Percentiles rank a stretch among this genome's conserved stretches.
Evolutionary conservation across 2,797 vertebrate species (phyloP).

Genomic region (Adrianichthys oophorus): DNA sequence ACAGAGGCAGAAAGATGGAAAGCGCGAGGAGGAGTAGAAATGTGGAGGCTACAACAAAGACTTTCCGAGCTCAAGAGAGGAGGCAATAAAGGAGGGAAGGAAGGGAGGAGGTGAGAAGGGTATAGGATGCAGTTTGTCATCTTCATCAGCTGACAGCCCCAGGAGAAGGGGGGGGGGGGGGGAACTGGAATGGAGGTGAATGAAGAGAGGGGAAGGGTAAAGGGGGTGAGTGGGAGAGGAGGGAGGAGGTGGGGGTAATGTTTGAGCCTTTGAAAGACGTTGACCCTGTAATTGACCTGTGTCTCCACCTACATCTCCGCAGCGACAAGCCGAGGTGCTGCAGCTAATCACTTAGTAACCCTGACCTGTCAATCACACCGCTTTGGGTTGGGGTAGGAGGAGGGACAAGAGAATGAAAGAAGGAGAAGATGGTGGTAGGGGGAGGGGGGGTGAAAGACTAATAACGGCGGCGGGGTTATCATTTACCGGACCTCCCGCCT

Average conservation of each 20-base stretch:
- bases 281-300: conserved; percentile 79
- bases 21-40: conserved; percentile 37
- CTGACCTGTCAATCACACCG: conserved; percentile 76
- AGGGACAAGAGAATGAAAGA: conserved; percentile 16
- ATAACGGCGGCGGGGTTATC: conserved; percentile 63
- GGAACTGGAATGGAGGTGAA: conserved; percentile 31
- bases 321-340: conserved; percentile 72
- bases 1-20: conserved; percentile 39
- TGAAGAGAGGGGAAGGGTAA: conserved; percentile 29
- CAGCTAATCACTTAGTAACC: conserved; percentile 81
- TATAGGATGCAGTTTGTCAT: conserved; percentile 69
- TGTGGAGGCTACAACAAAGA: conserved; percentile 38
- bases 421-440: not conserved
- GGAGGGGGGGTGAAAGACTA: conserved; percentile 38
- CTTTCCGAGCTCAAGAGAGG: conserved; percentile 20
- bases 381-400: conserved; percentile 1
- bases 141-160: conserved; percentile 62
- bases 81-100: conserved; percentile 1
- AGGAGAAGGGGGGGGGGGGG: conserved; percentile 10
- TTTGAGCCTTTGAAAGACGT: conserved; percentile 71
- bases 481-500: conserved; percentile 65
- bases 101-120: conserved; percentile 34
- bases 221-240: conserved; percentile 2
- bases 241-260: conserved; percentile 26
- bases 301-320: conserved; percentile 73